A percentile compares a stretch with the other conserved stretches of the same genome.
These are phyloP conservation scores for Thecocarcelia acutangulata DNA, from an alignment of 2,888 invertebrate species.

Conservation along the genomic window DNA sequence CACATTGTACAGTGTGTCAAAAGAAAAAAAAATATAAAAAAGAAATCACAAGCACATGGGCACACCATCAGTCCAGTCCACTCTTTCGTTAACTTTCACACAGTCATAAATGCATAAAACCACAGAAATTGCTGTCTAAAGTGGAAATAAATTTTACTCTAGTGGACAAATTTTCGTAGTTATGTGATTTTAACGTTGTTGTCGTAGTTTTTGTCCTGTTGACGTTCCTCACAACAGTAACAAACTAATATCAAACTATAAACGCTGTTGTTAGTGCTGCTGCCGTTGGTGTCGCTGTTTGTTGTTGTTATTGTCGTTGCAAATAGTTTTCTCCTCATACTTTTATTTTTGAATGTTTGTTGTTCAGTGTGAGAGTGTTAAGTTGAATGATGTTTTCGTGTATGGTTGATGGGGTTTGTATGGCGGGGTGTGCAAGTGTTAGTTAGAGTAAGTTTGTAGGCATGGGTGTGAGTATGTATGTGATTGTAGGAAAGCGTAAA, in stretches of 20 bases:
- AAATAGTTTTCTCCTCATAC: constrained; percentile 3
- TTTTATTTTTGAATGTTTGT: constrained; percentile 7
- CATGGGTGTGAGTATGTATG: constrained; percentile 11
- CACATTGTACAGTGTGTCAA: constrained; percentile 32
- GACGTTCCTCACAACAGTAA: constrained; percentile 7
- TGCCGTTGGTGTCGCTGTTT: not conserved
- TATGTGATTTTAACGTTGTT: constrained; percentile 62
- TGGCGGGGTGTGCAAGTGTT: constrained; percentile 21
- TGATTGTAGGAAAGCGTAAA: constrained; percentile 41
- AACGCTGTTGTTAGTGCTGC: not conserved
- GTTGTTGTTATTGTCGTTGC: not conserved
- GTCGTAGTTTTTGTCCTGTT: constrained; percentile 31
- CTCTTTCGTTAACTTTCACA: not conserved
- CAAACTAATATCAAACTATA: constrained; percentile 15
- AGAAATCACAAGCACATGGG: not conserved
- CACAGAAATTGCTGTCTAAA: constrained; percentile 53
- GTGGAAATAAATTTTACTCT: constrained; percentile 62
- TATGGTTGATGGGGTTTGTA: constrained; percentile 18
- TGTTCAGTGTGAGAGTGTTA: constrained; percentile 18
- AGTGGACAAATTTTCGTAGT: constrained; percentile 65
- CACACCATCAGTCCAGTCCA: constrained; percentile 2
- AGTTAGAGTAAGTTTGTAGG: constrained; percentile 14
- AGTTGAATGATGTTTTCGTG: constrained; percentile 49
- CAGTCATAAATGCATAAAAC: constrained; percentile 15
- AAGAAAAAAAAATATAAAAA: constrained; percentile 11